Conservation (phyloP, 2,113 vertebrate species). For the Solea solea region DNA sequence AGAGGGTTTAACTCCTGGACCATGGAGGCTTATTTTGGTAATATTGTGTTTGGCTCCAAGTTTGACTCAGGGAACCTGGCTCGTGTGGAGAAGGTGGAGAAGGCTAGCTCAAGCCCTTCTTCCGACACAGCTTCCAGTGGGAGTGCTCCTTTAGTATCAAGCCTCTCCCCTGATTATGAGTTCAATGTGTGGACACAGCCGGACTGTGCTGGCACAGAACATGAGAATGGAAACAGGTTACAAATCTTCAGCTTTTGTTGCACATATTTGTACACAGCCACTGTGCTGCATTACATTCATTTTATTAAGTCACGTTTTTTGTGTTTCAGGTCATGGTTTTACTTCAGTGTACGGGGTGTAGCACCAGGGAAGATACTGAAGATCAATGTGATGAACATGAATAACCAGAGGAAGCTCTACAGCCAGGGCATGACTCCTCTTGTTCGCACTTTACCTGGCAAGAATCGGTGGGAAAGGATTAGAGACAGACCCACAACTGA, state of each 20-base stretch:
- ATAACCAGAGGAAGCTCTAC: conserved; percentile 97
- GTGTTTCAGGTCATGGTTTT: conserved; percentile 92
- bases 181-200: conserved; percentile 96
- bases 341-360: conserved; percentile 91
- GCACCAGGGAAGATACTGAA: conserved; percentile 90
- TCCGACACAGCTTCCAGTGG: conserved; percentile 44
- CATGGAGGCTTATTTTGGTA: conserved; percentile 87
- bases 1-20: conserved; percentile 17
- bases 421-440: conserved; percentile 96
- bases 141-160: conserved; percentile 35
- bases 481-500: conserved; percentile 89
- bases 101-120: conserved; percentile 48
- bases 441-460: conserved; percentile 87
- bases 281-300: background rate
- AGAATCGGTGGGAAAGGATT: conserved; percentile 92
- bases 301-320: conserved; percentile 8
- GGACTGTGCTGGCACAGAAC: conserved; percentile 91
- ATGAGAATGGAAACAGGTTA: conserved; percentile 95
- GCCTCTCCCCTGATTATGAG: conserved; percentile 85
- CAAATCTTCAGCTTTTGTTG: background rate
- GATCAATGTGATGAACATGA: conserved; percentile 97
- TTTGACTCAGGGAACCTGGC: conserved; percentile 95
- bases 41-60: conserved; percentile 90
- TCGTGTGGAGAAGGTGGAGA: conserved; percentile 88
- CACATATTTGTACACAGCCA: background rate